phyloP scores from a whole-genome alignment of 1,140 invertebrate species.

The Hyles euphorbiae region DNA sequence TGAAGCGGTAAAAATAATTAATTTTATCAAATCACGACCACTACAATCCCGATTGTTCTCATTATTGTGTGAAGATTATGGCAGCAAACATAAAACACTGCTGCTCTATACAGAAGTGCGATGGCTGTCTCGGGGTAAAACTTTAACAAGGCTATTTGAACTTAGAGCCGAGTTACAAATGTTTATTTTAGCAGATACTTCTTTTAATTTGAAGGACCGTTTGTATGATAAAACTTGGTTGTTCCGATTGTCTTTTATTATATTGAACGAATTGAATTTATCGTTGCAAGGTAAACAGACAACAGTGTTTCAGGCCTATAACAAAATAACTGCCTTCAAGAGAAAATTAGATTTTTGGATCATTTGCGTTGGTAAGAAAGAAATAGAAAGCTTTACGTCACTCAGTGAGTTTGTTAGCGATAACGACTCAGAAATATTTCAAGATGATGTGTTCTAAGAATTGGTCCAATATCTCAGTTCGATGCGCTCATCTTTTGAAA shows the following conservation, averaged over 20 bases:
- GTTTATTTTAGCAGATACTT: slow-evolving; percentile 20
- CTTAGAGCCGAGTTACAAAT: slow-evolving; percentile 32
- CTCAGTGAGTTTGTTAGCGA: too few species aligned
- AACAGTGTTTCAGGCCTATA: slow-evolving; percentile 26
- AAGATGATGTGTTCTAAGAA: too few species aligned
- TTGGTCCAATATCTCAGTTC: too few species aligned
- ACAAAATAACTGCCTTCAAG: slow-evolving; percentile 30
- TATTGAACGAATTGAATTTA: slow-evolving; percentile 30
- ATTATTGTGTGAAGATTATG: slow-evolving; percentile 47
- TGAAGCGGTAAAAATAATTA: slow-evolving; percentile 37
- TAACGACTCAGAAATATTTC: too few species aligned
- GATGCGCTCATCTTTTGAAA: too few species aligned
- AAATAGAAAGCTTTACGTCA: slow-evolving; percentile 31
- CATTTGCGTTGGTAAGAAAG: slow-evolving; percentile 25
- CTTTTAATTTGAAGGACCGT: slow-evolving; percentile 23
- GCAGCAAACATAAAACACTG: slow-evolving; percentile 42
- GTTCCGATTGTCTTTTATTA: slow-evolving; percentile 25
- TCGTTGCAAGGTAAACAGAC: slow-evolving; percentile 27
- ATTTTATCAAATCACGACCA: slow-evolving; percentile 48
- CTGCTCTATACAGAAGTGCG: slow-evolving; percentile 44
- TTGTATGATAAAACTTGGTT: slow-evolving; percentile 24
- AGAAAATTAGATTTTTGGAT: slow-evolving; percentile 36
- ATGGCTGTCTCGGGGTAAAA: slow-evolving; percentile 51
- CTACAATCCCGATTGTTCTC: slow-evolving; percentile 39
- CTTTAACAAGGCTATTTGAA: slow-evolving; percentile 49